Percentiles rank a stretch among this genome's conserved stretches.
Conservation (phyloP, 1,140 invertebrate species). For the Drosophila setifemur region DNA sequence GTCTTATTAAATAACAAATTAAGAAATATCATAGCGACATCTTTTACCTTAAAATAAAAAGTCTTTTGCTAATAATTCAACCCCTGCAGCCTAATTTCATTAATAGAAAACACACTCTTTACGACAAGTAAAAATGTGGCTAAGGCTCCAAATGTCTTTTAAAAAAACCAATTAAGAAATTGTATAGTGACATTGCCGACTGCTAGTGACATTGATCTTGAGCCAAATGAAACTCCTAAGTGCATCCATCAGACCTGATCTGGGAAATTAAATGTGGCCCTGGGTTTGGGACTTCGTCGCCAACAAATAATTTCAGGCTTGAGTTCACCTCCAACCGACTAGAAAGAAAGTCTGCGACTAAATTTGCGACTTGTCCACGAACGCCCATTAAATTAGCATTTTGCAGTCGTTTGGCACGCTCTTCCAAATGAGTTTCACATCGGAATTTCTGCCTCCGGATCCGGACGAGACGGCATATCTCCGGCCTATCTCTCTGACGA, state of each 20-base stretch:
- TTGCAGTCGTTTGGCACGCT: constrained; percentile 49
- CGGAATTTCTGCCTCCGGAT: constrained; percentile 10
- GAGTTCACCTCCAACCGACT: constrained; percentile 56
- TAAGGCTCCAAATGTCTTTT: too few relatives aligned
- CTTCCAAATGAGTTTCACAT: constrained; percentile 11
- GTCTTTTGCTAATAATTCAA: too few relatives aligned
- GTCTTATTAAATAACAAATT: too few relatives aligned
- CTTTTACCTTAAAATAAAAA: too few relatives aligned
- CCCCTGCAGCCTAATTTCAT: too few relatives aligned
- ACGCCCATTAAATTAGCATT: constrained; percentile 62
- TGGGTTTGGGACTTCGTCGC: too few relatives aligned
- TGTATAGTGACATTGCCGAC: too few relatives aligned
- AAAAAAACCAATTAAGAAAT: too few relatives aligned
- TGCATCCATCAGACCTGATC: background rate
- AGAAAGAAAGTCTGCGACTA: constrained; percentile 52
- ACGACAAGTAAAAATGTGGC: too few relatives aligned
- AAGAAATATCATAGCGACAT: too few relatives aligned
- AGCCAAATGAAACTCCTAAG: background rate
- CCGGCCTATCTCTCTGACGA: constrained; percentile 34
- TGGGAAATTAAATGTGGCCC: constrained; percentile 1
- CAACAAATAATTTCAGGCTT: constrained; percentile 67
- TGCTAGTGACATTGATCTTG: constrained; percentile 29
- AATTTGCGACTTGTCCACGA: constrained; percentile 22
- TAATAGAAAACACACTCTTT: too few relatives aligned
- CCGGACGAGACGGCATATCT: constrained; percentile 65